phyloP scores from a whole-genome alignment of 2,888 invertebrate genomes.

The Melieria crassipennis region DNA sequence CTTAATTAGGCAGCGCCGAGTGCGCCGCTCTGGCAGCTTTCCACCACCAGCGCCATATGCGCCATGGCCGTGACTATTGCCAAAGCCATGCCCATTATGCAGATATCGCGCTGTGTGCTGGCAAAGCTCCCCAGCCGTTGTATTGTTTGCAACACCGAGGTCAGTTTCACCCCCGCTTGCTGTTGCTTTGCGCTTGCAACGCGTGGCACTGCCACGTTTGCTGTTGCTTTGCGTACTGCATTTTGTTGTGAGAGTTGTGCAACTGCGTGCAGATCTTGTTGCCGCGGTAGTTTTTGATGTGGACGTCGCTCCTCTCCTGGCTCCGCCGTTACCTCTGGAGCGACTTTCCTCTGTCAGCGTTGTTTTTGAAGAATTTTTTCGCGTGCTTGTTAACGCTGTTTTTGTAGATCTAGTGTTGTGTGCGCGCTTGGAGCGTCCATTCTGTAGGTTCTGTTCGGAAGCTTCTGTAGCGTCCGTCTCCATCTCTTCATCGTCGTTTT shows the following conservation, averaged over 20 bases:
- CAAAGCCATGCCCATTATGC: slow-evolving; percentile 1
- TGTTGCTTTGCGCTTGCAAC: slow-evolving; percentile 38
- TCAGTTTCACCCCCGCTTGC: slow-evolving; percentile 16
- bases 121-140: slow-evolving; percentile 55
- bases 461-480: slow-evolving; percentile 42
- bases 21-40: slow-evolving; percentile 52
- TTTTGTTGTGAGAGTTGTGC: slow-evolving; percentile 36
- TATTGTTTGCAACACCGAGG: slow-evolving; percentile 25
- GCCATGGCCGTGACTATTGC: slow-evolving; percentile 19
- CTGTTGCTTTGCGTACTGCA: slow-evolving; percentile 42
- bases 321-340: background rate
- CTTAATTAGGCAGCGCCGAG: slow-evolving; percentile 60
- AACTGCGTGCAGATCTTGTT: slow-evolving; percentile 27
- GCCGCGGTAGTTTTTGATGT: slow-evolving; percentile 22
- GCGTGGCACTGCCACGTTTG: slow-evolving; percentile 55
- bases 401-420: slow-evolving; percentile 27
- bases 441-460: slow-evolving; percentile 31
- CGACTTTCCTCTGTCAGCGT: slow-evolving; percentile 16
- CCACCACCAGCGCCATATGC: slow-evolving; percentile 30
- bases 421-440: slow-evolving; percentile 27
- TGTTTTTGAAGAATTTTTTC: slow-evolving; percentile 34
- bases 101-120: slow-evolving; percentile 37
- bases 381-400: slow-evolving; percentile 23
- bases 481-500: slow-evolving; percentile 33
- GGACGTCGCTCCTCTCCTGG: slow-evolving; percentile 17